phyloP scores from a whole-genome alignment of 92 coral and sea anemone species.

The Diadumene lineata region DNA sequence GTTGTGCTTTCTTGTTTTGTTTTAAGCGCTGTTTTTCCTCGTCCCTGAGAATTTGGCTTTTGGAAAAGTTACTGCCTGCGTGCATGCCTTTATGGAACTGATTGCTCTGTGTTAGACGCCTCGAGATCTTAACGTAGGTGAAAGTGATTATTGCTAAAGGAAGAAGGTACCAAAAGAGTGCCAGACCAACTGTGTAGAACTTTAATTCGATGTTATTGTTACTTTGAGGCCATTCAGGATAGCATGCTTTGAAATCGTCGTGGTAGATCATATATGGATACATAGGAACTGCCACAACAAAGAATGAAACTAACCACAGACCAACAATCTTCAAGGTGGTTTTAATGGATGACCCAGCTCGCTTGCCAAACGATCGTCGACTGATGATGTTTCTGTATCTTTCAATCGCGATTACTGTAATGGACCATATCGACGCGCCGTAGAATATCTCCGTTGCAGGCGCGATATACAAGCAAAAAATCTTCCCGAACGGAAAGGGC shows the following conservation, averaged over 20 bases:
- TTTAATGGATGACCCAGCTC: conserved; percentile 32
- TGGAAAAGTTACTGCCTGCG: conserved; percentile 12
- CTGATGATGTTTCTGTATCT: conserved; percentile 68
- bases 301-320: conserved; percentile 70
- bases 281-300: conserved; percentile 58
- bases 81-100: conserved; percentile 63
- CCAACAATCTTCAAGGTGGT: conserved; percentile 36
- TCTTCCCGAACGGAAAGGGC: conserved; percentile 54
- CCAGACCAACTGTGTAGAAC: conserved; percentile 23
- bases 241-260: not conserved
- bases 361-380: conserved; percentile 18
- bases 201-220: not conserved
- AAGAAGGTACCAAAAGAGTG: conserved; percentile 58
- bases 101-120: conserved; percentile 51
- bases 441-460: conserved; percentile 74
- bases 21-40: conserved; percentile 50
- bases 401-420: conserved; percentile 72
- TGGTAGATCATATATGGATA: conserved; percentile 47
- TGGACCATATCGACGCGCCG: conserved; percentile 91
- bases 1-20: conserved; percentile 62
- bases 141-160: conserved; percentile 60
- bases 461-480: conserved; percentile 56
- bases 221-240: conserved; percentile 43
- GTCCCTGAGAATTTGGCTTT: conserved; percentile 27
- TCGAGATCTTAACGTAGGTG: conserved; percentile 63